Percentiles rank a stretch among this genome's conserved stretches.
phyloP scores from a whole-genome alignment of 2,797 vertebrate species.

The Scarus forsteni region DNA sequence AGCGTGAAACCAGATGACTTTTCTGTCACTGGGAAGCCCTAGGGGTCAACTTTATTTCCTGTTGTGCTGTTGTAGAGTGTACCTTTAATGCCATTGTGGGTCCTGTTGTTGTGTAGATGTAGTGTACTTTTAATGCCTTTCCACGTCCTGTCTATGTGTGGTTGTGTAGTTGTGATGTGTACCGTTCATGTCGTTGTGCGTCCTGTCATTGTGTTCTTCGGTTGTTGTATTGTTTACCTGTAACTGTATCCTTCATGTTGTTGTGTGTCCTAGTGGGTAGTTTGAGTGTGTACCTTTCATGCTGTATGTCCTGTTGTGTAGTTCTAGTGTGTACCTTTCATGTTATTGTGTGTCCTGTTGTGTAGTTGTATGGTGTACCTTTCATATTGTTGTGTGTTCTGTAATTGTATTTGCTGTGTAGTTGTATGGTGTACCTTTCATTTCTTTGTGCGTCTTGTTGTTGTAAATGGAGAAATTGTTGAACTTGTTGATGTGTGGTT shows the following conservation, averaged over 20 bases:
- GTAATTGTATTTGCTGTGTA: neutral
- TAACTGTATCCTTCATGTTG: too few relatives aligned
- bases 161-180: constrained; percentile 12
- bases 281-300: constrained; percentile 82
- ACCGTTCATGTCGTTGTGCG: constrained; percentile 88
- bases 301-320: constrained; percentile 75
- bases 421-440: constrained; percentile 82
- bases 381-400: constrained; percentile 81
- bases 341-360: constrained; percentile 86
- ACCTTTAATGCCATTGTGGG: constrained; percentile 88
- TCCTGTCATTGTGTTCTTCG: constrained; percentile 78
- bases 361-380: constrained; percentile 78
- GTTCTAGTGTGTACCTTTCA: constrained; percentile 80
- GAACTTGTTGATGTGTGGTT: constrained; percentile 93
- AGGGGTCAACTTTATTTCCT: too few relatives aligned
- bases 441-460: constrained; percentile 86
- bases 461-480: constrained; percentile 95
- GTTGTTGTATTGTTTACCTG: constrained; percentile 74
- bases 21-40: too few relatives aligned
- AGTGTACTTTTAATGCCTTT: constrained; percentile 86
- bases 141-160: too few relatives aligned
- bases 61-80: constrained; percentile 13
- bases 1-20: too few relatives aligned
- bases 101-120: constrained; percentile 82
- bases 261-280: constrained; percentile 83